Evolutionary conservation across 1,140 invertebrate genomes (phyloP).

Genomic region (Temnothorax curvispinosus): DNA sequence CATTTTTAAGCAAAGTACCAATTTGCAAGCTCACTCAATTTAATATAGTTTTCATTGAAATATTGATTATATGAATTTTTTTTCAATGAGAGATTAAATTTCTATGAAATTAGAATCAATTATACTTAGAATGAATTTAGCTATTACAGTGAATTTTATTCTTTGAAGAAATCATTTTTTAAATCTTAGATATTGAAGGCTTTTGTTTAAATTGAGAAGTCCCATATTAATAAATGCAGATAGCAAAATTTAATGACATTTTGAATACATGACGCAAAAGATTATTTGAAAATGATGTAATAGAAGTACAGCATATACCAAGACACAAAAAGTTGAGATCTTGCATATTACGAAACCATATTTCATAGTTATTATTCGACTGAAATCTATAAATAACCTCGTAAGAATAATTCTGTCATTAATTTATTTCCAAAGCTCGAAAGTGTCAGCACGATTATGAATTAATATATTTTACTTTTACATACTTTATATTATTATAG

Average conservation of each 20-base stretch:
- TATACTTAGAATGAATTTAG: not conserved
- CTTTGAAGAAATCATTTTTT: constrained; percentile 1
- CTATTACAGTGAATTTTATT: not conserved
- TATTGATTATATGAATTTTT: not conserved
- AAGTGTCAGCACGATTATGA: not conserved
- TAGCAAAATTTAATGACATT: not conserved
- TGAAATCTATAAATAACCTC: constrained; percentile 10
- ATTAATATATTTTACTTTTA: not conserved
- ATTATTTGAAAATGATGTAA: not conserved
- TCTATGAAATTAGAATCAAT: constrained; percentile 18
- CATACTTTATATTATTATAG: not conserved
- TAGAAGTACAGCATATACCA: not conserved
- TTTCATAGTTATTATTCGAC: constrained; percentile 1
- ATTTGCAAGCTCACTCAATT: not conserved
- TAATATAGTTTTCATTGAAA: not conserved
- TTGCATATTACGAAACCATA: not conserved
- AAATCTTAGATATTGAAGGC: not conserved
- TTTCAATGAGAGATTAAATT: not conserved
- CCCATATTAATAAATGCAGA: not conserved
- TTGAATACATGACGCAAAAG: not conserved
- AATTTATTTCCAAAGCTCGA: not conserved
- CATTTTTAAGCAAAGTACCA: constrained; percentile 38
- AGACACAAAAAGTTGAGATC: not conserved
- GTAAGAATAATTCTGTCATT: not conserved
- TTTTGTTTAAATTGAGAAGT: not conserved